Evolutionary conservation across 2,113 vertebrate genomes (phyloP).

Genomic region (Pseudopipra pipra): DNA sequence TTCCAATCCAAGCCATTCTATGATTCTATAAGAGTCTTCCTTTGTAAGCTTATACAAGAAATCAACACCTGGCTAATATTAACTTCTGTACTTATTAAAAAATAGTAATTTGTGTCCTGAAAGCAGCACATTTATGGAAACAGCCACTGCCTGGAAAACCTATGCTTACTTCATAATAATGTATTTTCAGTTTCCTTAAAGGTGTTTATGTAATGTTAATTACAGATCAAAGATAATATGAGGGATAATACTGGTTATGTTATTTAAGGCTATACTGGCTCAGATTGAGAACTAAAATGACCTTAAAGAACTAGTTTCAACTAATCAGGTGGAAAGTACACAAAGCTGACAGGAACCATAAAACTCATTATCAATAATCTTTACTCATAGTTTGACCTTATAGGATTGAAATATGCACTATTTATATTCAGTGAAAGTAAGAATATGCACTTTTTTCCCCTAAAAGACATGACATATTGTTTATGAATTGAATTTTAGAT

Average conservation of each 20-base stretch:
- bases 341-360: not conserved
- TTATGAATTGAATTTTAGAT: not conserved
- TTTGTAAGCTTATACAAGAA: not conserved
- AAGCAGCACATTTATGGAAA: not conserved
- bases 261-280: not conserved
- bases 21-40: not conserved
- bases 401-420: not conserved
- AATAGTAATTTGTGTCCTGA: not conserved
- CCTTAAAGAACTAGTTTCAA: not conserved
- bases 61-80: not conserved
- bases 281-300: not conserved
- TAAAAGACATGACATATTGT: not conserved
- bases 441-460: rapidly evolving
- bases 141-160: not conserved
- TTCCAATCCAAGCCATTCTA: not conserved
- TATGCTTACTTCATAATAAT: not conserved
- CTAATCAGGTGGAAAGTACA: not conserved
- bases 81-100: not conserved
- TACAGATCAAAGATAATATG: not conserved
- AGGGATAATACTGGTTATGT: not conserved
- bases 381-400: not conserved
- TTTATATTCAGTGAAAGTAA: not conserved
- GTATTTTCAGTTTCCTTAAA: not conserved
- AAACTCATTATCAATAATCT: not conserved
- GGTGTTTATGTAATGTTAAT: not conserved